Base-by-base conservation (phyloP, 2,888 invertebrate species). In the Chloromyia formosa region DNA sequence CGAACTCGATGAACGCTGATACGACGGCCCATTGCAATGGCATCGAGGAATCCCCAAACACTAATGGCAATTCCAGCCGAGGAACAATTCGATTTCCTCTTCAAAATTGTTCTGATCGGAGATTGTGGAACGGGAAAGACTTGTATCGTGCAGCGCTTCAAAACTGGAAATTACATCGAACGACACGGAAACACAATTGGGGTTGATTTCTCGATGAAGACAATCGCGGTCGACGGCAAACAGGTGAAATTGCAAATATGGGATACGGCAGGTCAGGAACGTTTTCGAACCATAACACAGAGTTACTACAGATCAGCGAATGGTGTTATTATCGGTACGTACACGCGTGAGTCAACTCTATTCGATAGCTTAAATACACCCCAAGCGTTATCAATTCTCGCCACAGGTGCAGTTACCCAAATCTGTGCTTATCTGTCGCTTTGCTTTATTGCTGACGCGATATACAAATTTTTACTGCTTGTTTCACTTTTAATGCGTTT, bases 121-220 rank as follows among this genome's bases (percentile, higher is more conserved):
- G 95, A 95, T 81, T 94, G 94, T 86, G 94, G 94, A 27, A 93
- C 94, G 42, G 95, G 96, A 35, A 97, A 97, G 88, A 97, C 96
- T 77, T 97, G 92, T 90, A 94, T 98, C 79, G 96, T 98, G 76
- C 97, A 97, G 86, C 90, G 97, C 80, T 94, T 98, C 86, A 96
- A 96, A 85, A 95, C 96, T 77, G 98, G 97, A 76, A 96, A 95
- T 80, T 98, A 95, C 83, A 93, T 96, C 79, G 97, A 98, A 87
- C 89, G 94, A 79, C 96, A 97, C 87, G 96, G 96, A 75, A 97
- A 95, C 84, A 98, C 98, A 64, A 98, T 98, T 83, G 97, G 97
- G 78, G 97, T 98, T 74, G 97, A 98, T 87, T 98, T 98, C 88
- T 97, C 97, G 77, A 98, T 97, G 97, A 97, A 97, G 90, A 97